Percentiles rank a stretch among this genome's conserved stretches.
Conservation (phyloP, 2,797 vertebrate genomes). For the Peromyscus attwateri region DNA sequence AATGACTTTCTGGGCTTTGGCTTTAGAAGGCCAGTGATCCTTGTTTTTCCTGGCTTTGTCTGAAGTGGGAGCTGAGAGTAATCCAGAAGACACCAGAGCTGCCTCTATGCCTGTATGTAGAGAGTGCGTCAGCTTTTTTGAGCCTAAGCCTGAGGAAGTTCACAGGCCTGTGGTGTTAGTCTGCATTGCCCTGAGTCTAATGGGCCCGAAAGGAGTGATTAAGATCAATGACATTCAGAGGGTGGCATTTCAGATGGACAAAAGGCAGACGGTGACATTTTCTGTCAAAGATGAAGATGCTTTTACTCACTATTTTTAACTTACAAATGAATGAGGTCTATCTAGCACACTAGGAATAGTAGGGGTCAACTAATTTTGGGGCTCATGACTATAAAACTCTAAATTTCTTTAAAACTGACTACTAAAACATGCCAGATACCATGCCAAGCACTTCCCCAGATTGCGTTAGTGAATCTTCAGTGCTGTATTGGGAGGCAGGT, state of each 20-base stretch:
- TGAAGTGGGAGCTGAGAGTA: neutral
- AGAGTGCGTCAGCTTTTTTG: neutral
- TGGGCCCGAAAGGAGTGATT: neutral
- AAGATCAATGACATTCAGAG: neutral
- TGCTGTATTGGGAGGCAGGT: neutral
- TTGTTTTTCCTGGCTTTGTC: constrained; percentile 23
- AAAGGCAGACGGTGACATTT: neutral
- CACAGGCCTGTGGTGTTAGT: neutral
- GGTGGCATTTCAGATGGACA: neutral
- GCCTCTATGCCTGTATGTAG: neutral
- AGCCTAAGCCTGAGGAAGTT: neutral
- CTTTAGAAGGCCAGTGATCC: neutral
- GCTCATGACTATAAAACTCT: constrained; percentile 5
- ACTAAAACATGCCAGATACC: neutral
- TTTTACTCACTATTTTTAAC: neutral
- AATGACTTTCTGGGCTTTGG: neutral
- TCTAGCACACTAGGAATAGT: neutral
- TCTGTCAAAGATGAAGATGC: neutral
- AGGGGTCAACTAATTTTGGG: neutral
- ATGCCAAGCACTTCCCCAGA: neutral
- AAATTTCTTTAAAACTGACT: constrained; percentile 27
- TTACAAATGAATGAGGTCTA: neutral
- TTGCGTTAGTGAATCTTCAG: neutral
- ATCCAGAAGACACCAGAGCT: neutral
- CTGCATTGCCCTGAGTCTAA: neutral